A percentile compares a stretch with the other conserved stretches of the same genome.
phyloP scores from a whole-genome alignment of 2,113 vertebrate species.

The Odontesthes bonariensis region DNA sequence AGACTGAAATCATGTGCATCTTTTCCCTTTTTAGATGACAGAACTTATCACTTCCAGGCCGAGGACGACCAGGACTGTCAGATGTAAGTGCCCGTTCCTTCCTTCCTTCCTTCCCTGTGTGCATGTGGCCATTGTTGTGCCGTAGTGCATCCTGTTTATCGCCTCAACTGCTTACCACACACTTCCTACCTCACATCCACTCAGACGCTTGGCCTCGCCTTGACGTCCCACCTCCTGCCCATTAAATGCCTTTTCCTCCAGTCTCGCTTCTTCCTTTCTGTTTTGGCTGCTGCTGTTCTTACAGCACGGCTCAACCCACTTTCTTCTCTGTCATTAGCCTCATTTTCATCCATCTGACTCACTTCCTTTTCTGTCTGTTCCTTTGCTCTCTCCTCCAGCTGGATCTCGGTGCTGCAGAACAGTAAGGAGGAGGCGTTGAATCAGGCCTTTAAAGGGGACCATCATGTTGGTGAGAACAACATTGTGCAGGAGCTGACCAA shows the following conservation, averaged over 20 bases:
- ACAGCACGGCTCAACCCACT: not conserved
- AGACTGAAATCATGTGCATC: not conserved
- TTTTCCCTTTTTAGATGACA: conserved; percentile 76
- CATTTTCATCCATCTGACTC: not conserved
- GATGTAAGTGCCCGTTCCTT: conserved; percentile 79
- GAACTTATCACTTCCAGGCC: conserved; percentile 88
- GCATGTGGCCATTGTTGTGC: not conserved
- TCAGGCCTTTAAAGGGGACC: conserved; percentile 97
- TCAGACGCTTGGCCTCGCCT: conserved; percentile 26
- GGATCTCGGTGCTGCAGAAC: conserved; percentile 99
- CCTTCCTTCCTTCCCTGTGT: not conserved
- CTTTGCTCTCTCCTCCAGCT: conserved; percentile 78
- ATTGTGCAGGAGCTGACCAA: conserved; percentile 98
- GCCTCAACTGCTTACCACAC: conserved; percentile 39
- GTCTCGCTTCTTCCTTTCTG: not conserved
- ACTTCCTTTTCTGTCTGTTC: not conserved
- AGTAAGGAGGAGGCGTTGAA: conserved; percentile 98
- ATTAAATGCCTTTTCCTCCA: conserved; percentile 14
- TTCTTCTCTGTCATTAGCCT: not conserved
- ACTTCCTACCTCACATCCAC: conserved; percentile 45
- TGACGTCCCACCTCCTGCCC: conserved; percentile 27
- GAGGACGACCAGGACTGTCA: conserved; percentile 88
- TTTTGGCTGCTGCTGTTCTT: conserved; percentile 3
- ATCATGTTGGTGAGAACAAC: conserved; percentile 96
- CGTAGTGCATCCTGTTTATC: conserved; percentile 56